These are phyloP conservation scores for Carposina sasakii DNA, from an alignment of 1,140 invertebrate species.

Conservation along the genomic window DNA sequence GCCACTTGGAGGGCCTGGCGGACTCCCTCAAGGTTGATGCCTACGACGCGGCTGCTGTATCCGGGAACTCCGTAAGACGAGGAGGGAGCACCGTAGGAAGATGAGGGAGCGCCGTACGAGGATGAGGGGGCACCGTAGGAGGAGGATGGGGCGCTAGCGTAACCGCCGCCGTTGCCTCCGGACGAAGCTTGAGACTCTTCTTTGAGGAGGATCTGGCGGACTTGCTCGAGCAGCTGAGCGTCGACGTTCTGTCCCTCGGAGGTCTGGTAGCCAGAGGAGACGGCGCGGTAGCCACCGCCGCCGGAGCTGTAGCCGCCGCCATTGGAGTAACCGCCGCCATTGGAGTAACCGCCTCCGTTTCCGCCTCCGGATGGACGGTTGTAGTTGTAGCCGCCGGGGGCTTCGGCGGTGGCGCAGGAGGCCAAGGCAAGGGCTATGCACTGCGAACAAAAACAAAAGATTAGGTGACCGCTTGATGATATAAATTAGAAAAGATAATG, in stretches of 20 bases:
- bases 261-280: conserved; percentile 79
- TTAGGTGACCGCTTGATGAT: not conserved
- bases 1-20: conserved; percentile 84
- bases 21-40: conserved; percentile 83
- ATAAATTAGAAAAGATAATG: too few species aligned
- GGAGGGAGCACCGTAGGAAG: conserved; percentile 76
- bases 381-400: conserved; percentile 69
- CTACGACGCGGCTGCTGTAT: conserved; percentile 79
- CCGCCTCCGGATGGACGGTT: conserved; percentile 56
- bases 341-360: conserved; percentile 64
- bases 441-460: conserved; percentile 36
- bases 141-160: conserved; percentile 60
- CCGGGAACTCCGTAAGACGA: conserved; percentile 74
- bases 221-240: conserved; percentile 81
- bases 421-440: conserved; percentile 71
- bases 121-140: conserved; percentile 73
- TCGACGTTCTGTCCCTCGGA: conserved; percentile 83
- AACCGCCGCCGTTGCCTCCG: conserved; percentile 55
- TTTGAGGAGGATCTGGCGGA: conserved; percentile 82
- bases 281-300: conserved; percentile 74
- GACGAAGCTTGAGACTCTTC: conserved; percentile 76
- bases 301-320: conserved; percentile 57
- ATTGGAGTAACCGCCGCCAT: conserved; percentile 62
- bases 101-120: conserved; percentile 76
- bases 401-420: conserved; percentile 55